A percentile compares a stretch with the other conserved stretches of the same genome.
phyloP scores from a whole-genome alignment of 2,113 vertebrate genomes.

The Parus major region DNA sequence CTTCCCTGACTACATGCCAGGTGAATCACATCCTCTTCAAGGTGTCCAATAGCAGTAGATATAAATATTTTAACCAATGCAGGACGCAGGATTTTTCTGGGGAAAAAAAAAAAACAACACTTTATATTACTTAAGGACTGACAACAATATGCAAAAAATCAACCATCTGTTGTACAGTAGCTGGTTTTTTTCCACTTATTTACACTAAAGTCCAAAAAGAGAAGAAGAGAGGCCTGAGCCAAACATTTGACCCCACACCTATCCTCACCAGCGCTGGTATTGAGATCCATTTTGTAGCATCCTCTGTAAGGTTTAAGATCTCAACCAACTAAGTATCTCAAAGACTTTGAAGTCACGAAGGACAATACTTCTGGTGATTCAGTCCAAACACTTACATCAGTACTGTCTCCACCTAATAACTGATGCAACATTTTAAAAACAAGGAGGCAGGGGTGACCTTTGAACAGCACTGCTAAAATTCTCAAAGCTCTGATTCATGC shows the following conservation, averaged over 20 bases:
- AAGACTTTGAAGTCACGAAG: neutral
- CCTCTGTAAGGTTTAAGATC: neutral
- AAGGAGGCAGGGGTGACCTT: neutral
- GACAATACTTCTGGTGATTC: neutral
- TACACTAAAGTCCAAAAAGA: neutral
- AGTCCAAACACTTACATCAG: neutral
- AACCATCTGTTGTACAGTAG: neutral
- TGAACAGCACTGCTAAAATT: neutral
- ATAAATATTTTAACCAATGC: neutral
- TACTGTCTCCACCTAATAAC: neutral
- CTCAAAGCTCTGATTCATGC: neutral
- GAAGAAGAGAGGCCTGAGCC: neutral
- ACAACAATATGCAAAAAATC: neutral
- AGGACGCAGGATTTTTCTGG: neutral
- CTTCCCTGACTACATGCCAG: neutral
- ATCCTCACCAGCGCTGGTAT: neutral
- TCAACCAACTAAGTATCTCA: neutral
- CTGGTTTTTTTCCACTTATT: neutral
- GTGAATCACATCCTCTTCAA: neutral
- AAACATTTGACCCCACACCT: neutral
- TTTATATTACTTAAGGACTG: neutral
- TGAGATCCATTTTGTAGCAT: neutral
- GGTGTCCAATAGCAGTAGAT: neutral
- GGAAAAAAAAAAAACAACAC: too few species aligned
- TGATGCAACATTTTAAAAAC: neutral